Percentiles rank a stretch among this genome's conserved stretches.
phyloP scores from a whole-genome alignment of 2,797 vertebrate species.

The Microctenopoma lineatum region DNA sequence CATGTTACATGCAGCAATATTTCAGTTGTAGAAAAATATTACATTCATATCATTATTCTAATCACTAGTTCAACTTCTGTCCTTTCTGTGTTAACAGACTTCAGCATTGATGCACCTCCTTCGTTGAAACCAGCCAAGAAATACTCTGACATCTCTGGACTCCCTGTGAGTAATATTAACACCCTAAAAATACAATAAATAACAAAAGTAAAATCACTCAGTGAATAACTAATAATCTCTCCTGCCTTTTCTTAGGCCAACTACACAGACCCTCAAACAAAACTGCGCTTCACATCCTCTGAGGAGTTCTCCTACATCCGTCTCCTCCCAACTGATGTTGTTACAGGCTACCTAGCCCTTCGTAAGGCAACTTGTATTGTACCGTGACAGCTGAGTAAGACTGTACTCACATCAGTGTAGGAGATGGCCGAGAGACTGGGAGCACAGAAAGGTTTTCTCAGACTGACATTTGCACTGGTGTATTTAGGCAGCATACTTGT shows the following conservation, averaged over 20 bases:
- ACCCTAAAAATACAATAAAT: not conserved
- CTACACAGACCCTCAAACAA: slow-evolving; percentile 98
- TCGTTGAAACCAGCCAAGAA: slow-evolving; percentile 97
- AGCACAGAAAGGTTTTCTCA: slow-evolving; percentile 4
- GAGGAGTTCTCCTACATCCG: slow-evolving; percentile 98
- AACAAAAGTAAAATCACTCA: slow-evolving; percentile 5
- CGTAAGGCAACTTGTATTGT: slow-evolving; percentile 95
- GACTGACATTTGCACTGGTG: slow-evolving; percentile 18
- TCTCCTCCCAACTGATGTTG: slow-evolving; percentile 94
- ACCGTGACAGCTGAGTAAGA: slow-evolving; percentile 79
- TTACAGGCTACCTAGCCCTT: slow-evolving; percentile 93
- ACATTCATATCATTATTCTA: not conserved
- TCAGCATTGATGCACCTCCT: slow-evolving; percentile 93
- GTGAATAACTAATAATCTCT: slow-evolving; percentile 6
- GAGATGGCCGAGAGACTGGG: not conserved
- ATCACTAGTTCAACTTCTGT: not conserved
- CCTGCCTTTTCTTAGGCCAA: slow-evolving; percentile 84
- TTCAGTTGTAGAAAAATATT: not conserved
- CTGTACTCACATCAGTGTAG: slow-evolving; percentile 5
- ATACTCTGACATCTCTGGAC: slow-evolving; percentile 97
- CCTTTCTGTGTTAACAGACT: slow-evolving; percentile 83
- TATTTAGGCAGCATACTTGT: slow-evolving; percentile 3
- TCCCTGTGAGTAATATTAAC: slow-evolving; percentile 86
- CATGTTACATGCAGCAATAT: not conserved
- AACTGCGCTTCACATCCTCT: slow-evolving; percentile 92